Conservation (phyloP, 2,113 vertebrate species). For the Centropristis striata region DNA sequence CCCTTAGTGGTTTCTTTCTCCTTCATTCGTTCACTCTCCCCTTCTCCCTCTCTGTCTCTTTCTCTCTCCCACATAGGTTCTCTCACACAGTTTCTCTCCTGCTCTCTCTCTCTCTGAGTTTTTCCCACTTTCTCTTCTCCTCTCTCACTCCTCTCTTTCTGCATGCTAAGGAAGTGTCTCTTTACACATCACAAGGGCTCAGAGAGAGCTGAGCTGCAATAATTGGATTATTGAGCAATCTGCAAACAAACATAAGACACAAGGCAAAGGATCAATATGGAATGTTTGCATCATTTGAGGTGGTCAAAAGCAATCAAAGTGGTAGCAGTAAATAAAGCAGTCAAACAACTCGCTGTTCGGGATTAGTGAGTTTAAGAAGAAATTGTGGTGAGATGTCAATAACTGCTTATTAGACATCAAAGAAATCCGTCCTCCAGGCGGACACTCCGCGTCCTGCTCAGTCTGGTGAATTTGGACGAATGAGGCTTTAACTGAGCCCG, state of each 20-base stretch:
- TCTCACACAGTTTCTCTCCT: slow-evolving; percentile 19
- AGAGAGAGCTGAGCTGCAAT: slow-evolving; percentile 65
- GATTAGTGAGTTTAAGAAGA: slow-evolving; percentile 50
- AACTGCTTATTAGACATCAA: slow-evolving; percentile 52
- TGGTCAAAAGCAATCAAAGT: slow-evolving; percentile 61
- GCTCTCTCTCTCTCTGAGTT: slow-evolving; percentile 3
- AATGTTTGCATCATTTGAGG: slow-evolving; percentile 55
- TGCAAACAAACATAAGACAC: slow-evolving; percentile 77
- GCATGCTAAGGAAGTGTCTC: slow-evolving; percentile 58
- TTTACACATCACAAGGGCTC: slow-evolving; percentile 55
- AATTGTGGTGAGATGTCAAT: slow-evolving; percentile 31
- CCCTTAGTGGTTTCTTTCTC: slow-evolving; percentile 63
- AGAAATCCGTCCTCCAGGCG: slow-evolving; percentile 39
- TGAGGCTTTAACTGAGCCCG: slow-evolving; percentile 44
- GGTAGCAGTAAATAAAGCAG: slow-evolving; percentile 30
- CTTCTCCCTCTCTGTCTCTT: slow-evolving; percentile 22
- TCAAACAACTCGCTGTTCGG: slow-evolving; percentile 43
- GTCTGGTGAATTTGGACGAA: slow-evolving; percentile 41
- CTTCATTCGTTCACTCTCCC: slow-evolving; percentile 52
- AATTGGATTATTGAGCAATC: slow-evolving; percentile 81
- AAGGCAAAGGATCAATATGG: slow-evolving; percentile 65
- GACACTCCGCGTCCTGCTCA: slow-evolving; percentile 31
- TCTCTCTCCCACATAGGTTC: slow-evolving; percentile 25
- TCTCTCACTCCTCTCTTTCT: slow-evolving; percentile 10
- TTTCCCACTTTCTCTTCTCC: neutral